A percentile compares a stretch with the other conserved stretches of the same genome.
These are phyloP conservation scores for Myathropa florea DNA, from an alignment of 2,888 invertebrate genomes.

Conservation along the genomic window DNA sequence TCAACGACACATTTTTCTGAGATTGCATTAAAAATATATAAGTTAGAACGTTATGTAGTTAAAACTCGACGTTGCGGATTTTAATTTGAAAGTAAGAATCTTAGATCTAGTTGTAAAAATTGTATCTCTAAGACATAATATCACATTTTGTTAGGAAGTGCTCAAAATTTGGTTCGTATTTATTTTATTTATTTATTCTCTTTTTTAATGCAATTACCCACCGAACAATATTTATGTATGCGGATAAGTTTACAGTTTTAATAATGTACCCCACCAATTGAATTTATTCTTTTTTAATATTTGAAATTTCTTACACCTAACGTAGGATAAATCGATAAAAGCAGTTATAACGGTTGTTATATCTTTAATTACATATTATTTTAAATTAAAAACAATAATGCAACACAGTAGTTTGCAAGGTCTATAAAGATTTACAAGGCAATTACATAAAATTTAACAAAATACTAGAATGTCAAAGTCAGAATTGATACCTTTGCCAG, in stretches of 20 bases:
- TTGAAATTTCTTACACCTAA: not conserved
- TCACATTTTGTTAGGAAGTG: not conserved
- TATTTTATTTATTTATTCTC: not conserved
- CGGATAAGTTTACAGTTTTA: slow-evolving; percentile 17
- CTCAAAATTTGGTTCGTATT: not conserved
- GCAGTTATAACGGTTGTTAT: not conserved
- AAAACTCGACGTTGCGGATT: too few relatives aligned
- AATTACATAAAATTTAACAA: too few relatives aligned
- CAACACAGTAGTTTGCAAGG: not conserved
- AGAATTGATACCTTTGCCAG: not conserved
- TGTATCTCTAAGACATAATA: not conserved
- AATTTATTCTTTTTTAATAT: not conserved
- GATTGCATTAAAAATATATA: too few relatives aligned
- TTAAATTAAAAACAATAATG: not conserved
- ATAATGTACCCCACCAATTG: slow-evolving; percentile 51
- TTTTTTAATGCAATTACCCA: slow-evolving; percentile 21
- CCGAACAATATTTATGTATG: slow-evolving; percentile 27
- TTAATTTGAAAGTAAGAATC: too few relatives aligned
- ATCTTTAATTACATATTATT: not conserved
- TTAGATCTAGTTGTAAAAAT: too few relatives aligned
- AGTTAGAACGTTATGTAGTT: too few relatives aligned
- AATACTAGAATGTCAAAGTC: not conserved
- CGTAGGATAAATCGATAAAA: too few relatives aligned
- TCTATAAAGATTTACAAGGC: not conserved
- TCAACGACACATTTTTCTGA: too few relatives aligned